A percentile compares a stretch with the other conserved stretches of the same genome.
phyloP scores from a whole-genome alignment of 2,797 vertebrate species.

The Glossophaga mutica region DNA sequence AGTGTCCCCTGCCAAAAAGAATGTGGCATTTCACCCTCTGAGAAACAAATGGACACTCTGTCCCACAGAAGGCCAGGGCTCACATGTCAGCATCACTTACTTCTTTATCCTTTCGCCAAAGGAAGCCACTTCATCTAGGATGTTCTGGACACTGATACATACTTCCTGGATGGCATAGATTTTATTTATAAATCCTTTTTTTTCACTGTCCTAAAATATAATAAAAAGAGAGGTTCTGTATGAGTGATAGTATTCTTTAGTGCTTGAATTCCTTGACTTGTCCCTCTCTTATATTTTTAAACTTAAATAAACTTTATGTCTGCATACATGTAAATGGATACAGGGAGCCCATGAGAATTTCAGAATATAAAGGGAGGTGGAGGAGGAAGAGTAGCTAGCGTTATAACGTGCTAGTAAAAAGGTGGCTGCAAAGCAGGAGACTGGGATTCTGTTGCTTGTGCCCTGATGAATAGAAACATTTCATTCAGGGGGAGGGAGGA shows the following conservation, averaged over 20 bases:
- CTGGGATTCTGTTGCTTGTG: not conserved
- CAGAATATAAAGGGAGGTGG: not conserved
- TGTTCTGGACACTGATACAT: slow-evolving; percentile 96
- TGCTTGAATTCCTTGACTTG: slow-evolving; percentile 27
- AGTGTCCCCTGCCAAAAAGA: not conserved
- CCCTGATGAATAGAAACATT: not conserved
- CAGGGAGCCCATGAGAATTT: not conserved
- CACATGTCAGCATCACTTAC: slow-evolving; percentile 85
- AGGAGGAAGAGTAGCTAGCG: not conserved
- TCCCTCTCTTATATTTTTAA: slow-evolving; percentile 2
- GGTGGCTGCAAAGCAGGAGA: not conserved
- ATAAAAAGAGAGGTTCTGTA: slow-evolving; percentile 37
- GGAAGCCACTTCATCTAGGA: slow-evolving; percentile 96
- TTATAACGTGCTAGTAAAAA: not conserved
- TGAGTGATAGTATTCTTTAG: slow-evolving; percentile 29
- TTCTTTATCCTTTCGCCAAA: slow-evolving; percentile 98
- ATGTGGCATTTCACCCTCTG: slow-evolving; percentile 32
- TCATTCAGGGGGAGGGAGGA: no score
- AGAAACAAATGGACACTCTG: slow-evolving; percentile 27
- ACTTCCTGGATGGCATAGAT: slow-evolving; percentile 99
- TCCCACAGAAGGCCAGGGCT: slow-evolving; percentile 7
- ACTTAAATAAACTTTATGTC: not conserved
- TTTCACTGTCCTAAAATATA: slow-evolving; percentile 93
- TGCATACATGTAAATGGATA: not conserved
- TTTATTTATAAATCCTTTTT: slow-evolving; percentile 98